A percentile compares a stretch with the other conserved stretches of the same genome.
These are phyloP conservation scores for Scophthalmus maximus DNA, from an alignment of 2,113 vertebrate genomes.

Conservation along the genomic window DNA sequence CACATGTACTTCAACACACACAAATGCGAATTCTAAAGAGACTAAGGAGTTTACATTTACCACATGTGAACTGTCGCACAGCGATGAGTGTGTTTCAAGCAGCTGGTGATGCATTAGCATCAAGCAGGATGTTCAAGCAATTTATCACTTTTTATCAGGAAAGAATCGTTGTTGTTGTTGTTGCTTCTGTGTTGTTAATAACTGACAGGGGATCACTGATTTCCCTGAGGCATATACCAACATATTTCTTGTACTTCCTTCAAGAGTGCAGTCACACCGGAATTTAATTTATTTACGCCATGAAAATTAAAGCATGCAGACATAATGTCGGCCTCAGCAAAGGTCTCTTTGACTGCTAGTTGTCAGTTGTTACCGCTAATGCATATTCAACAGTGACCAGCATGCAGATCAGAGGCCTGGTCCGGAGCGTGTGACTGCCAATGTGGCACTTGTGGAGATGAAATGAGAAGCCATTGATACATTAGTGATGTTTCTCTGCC, in stretches of 20 bases:
- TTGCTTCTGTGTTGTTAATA: conserved; percentile 13
- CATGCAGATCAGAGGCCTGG: conserved; percentile 28
- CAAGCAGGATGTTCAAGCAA: conserved; percentile 1
- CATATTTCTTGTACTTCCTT: neutral
- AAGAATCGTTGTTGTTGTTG: neutral
- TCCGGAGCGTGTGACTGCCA: conserved; percentile 20
- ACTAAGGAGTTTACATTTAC: neutral
- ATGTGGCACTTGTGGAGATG: conserved; percentile 19
- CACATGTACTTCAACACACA: neutral
- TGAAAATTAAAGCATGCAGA: conserved; percentile 22
- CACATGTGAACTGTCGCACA: neutral
- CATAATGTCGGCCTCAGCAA: conserved; percentile 6
- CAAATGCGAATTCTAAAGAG: too few species aligned
- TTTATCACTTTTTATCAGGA: conserved; percentile 36
- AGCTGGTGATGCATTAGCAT: conserved; percentile 1
- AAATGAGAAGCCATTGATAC: conserved; percentile 29
- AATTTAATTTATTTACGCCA: conserved; percentile 31
- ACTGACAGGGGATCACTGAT: conserved; percentile 41
- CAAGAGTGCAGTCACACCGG: conserved; percentile 6
- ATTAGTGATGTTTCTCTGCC: conserved; percentile 23
- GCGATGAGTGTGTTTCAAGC: conserved; percentile 13
- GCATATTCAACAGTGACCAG: conserved; percentile 39
- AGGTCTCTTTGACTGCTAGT: conserved; percentile 34
- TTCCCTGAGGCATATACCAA: conserved; percentile 11
- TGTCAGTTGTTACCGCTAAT: conserved; percentile 43